Conservation (phyloP, 1,140 invertebrate genomes). For the Monochamus saltuarius region DNA sequence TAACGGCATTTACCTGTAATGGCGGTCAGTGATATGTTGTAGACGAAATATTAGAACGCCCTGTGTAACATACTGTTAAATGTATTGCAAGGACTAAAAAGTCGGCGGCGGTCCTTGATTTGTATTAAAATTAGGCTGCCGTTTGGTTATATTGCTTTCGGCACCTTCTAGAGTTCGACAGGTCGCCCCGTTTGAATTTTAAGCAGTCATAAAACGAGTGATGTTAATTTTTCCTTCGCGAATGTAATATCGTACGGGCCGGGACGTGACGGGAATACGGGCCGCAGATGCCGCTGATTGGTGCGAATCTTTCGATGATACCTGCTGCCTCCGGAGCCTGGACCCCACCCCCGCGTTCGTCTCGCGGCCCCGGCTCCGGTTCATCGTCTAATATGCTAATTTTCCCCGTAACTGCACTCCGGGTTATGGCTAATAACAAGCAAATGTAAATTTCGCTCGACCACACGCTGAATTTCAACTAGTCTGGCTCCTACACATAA, state of each 20-base stretch:
- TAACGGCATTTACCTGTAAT: too few relatives aligned
- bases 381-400: slow-evolving; percentile 38
- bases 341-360: slow-evolving; percentile 21
- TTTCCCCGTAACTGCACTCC: slow-evolving; percentile 30
- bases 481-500: too few relatives aligned
- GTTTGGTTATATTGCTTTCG: slow-evolving; percentile 41
- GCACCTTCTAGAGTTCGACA: slow-evolving; percentile 38
- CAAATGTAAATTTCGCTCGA: slow-evolving; percentile 27
- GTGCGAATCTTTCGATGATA: slow-evolving; percentile 26
- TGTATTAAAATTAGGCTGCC: slow-evolving; percentile 9
- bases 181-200: slow-evolving; percentile 46
- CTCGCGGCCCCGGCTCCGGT: slow-evolving; percentile 19
- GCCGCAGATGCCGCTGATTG: slow-evolving; percentile 28
- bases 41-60: too few relatives aligned
- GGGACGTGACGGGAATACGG: slow-evolving; percentile 40
- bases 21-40: too few relatives aligned
- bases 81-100: too few relatives aligned
- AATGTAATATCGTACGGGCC: slow-evolving; percentile 47
- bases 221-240: slow-evolving; percentile 50
- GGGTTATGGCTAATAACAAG: slow-evolving; percentile 38
- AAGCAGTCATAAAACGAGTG: slow-evolving; percentile 51
- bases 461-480: slow-evolving; percentile 18
- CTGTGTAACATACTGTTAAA: too few relatives aligned
- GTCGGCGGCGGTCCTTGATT: too few relatives aligned
- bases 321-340: slow-evolving; percentile 12